Conservation (phyloP, 2,113 vertebrate species). For the Meriones unguiculatus region DNA sequence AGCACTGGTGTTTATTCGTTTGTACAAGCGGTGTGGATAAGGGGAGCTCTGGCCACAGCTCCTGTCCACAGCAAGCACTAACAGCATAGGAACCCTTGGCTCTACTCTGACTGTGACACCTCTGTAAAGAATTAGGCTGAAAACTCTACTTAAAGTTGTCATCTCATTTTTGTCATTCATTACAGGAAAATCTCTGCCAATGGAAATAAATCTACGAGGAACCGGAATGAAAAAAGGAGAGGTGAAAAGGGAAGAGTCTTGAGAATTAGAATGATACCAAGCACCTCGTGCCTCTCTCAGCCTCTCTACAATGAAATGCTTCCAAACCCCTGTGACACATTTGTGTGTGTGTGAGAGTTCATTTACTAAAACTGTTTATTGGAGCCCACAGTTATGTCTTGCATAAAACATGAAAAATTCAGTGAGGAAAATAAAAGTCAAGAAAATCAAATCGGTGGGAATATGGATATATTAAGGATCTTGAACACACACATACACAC, state of each 20-base stretch:
- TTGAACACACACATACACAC: neutral
- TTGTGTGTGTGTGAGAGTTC: too few relatives aligned
- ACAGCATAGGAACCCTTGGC: neutral
- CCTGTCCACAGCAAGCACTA: neutral
- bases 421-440: neutral
- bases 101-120: neutral
- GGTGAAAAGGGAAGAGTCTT: neutral
- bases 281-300: neutral
- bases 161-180: neutral
- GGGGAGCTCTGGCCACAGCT: neutral
- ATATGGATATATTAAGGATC: neutral
- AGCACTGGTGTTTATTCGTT: neutral
- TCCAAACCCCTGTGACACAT: neutral
- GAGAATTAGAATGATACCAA: neutral
- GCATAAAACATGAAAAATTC: neutral
- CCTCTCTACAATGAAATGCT: neutral
- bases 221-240: neutral
- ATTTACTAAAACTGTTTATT: constrained; percentile 3
- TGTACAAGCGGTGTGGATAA: too few relatives aligned
- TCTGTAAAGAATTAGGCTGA: neutral
- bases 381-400: neutral
- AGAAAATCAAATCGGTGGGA: neutral
- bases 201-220: neutral
- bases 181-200: neutral
- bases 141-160: neutral